Evolutionary conservation across 2,888 invertebrate species (phyloP).

Genomic region (Helicoverpa assulta): DNA sequence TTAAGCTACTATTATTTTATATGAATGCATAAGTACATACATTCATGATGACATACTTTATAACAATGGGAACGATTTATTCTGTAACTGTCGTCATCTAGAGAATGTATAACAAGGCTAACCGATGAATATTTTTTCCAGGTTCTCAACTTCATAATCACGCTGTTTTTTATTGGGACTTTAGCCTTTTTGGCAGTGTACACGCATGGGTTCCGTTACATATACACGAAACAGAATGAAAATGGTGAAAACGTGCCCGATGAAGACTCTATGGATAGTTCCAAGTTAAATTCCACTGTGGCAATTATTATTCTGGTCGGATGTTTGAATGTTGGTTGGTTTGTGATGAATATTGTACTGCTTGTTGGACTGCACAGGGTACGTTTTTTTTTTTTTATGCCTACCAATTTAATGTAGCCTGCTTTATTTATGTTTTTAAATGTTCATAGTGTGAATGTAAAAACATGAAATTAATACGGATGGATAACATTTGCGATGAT

Average conservation of each 20-base stretch:
- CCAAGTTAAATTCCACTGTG: conserved; percentile 32
- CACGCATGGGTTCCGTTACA: conserved; percentile 57
- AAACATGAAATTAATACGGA: too few relatives aligned
- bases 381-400: conserved; percentile 12
- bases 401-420: too few relatives aligned
- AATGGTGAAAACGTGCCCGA: conserved; percentile 34
- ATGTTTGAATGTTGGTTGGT: conserved; percentile 53
- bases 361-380: conserved; percentile 58
- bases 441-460: too few relatives aligned
- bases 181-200: conserved; percentile 52
- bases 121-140: conserved; percentile 25
- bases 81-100: too few relatives aligned
- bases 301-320: conserved; percentile 32
- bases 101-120: too few relatives aligned
- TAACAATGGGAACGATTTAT: too few relatives aligned
- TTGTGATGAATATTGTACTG: conserved; percentile 49
- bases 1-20: too few relatives aligned
- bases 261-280: conserved; percentile 20
- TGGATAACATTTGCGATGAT: too few relatives aligned
- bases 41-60: too few relatives aligned
- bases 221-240: conserved; percentile 22
- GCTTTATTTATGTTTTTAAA: too few relatives aligned
- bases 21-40: too few relatives aligned
- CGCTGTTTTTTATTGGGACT: conserved; percentile 50
- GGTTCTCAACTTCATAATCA: conserved; percentile 51